phyloP scores from a whole-genome alignment of 2,888 invertebrate genomes.

The Tholera decimalis region DNA sequence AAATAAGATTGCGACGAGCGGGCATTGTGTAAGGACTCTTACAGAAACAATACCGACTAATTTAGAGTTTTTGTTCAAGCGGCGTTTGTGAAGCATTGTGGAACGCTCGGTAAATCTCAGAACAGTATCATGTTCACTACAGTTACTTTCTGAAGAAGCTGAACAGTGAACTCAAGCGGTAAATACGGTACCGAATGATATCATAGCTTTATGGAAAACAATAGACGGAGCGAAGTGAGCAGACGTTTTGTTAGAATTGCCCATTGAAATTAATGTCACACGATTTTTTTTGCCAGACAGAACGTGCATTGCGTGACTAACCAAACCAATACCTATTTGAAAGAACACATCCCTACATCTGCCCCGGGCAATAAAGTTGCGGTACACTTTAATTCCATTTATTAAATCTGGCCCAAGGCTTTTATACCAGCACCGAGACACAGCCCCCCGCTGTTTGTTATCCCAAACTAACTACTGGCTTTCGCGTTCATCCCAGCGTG shows the following conservation, averaged over 20 bases:
- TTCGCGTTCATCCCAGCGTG: conserved; percentile 80
- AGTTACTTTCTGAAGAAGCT: conserved; percentile 69
- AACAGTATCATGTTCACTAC: conserved; percentile 70
- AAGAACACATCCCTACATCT: conserved; percentile 49
- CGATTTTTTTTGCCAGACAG: conserved; percentile 6
- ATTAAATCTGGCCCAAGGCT: conserved; percentile 64
- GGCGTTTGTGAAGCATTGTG: conserved; percentile 65
- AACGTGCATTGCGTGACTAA: conserved; percentile 41
- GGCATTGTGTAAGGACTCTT: conserved; percentile 79
- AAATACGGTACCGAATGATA: conserved; percentile 45
- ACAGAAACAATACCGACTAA: conserved; percentile 86
- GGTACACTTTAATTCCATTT: conserved; percentile 68
- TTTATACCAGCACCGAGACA: conserved; percentile 55
- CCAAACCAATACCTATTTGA: conserved; percentile 18
- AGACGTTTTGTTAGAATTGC: conserved; percentile 32
- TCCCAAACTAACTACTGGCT: conserved; percentile 76
- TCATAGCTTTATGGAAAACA: conserved; percentile 43
- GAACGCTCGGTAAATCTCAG: conserved; percentile 57
- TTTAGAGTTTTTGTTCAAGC: conserved; percentile 73
- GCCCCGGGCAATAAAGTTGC: conserved; percentile 56
- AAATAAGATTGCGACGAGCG: conserved; percentile 81
- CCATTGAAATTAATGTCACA: conserved; percentile 53
- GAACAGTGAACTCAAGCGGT: conserved; percentile 52
- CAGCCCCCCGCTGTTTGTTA: conserved; percentile 87
- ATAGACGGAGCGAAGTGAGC: conserved; percentile 23